Conservation (phyloP, 2,113 vertebrate genomes). For the Boleophthalmus pectinirostris region DNA sequence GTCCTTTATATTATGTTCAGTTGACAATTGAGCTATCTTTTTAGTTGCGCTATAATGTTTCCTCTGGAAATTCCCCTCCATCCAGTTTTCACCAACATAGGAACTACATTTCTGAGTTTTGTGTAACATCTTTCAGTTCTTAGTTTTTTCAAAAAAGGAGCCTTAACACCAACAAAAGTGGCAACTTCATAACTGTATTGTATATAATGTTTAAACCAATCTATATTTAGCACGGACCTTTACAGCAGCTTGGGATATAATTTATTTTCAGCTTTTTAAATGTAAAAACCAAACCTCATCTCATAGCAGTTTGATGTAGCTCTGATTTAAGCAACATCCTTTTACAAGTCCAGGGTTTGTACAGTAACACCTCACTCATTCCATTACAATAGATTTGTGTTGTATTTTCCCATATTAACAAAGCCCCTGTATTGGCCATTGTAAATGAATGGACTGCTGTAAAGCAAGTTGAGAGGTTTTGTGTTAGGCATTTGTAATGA, state of each 20-base stretch:
- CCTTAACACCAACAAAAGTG: conserved; percentile 53
- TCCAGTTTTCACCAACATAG: background rate
- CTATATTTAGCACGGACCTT: conserved; percentile 48
- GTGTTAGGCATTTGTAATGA: conserved; percentile 4
- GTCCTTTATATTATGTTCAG: background rate
- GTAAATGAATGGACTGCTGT: background rate
- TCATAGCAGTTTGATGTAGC: conserved; percentile 49
- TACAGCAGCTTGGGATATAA: conserved; percentile 31
- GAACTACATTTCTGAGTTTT: background rate
- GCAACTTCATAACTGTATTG: conserved; percentile 53
- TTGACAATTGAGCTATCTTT: background rate
- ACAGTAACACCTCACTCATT: conserved; percentile 30
- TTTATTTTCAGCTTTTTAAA: conserved; percentile 39
- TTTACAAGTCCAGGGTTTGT: conserved; percentile 16
- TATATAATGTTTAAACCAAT: conserved; percentile 55
- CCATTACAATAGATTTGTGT: conserved; percentile 15
- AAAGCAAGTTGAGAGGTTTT: conserved; percentile 3
- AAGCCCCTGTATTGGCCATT: background rate
- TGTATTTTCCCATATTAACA: background rate
- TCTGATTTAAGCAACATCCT: conserved; percentile 21
- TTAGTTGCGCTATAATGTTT: background rate
- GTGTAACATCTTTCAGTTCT: conserved; percentile 11
- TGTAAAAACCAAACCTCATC: conserved; percentile 20
- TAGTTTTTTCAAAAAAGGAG: conserved; percentile 40
- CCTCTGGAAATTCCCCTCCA: background rate